Evolutionary conservation across 1,140 invertebrate species (phyloP), one percentile per base, ranked within the genome.

Genomic region (Riptortus pedestris): DNA sequence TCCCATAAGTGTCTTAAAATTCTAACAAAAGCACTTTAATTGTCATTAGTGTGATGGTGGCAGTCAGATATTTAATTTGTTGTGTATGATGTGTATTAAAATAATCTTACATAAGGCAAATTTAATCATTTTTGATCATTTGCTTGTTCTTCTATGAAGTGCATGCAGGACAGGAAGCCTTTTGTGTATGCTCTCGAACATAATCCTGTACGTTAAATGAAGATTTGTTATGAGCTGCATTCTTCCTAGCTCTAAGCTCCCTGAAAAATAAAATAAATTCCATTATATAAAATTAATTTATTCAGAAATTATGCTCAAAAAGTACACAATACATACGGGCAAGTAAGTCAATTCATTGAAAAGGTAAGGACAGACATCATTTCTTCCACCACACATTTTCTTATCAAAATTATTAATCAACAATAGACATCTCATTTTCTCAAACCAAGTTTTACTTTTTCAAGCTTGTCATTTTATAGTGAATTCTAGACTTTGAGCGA

Each of bases 181-280:
- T 70, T 74, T 81, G 79, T 59, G 81, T 77, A 72, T 85, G 80
- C 70, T 84, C 81, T 68, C 79, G 76, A 24, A 84, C 80, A 71
- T 83, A 85, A 68, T 85, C 82, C 72, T 84, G 81, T 62, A 85
- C 83, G 70, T 83, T 84, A 74, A 85, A 85, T 70, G 78, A 79
- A 64, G 78, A 76, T 65, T 78, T 77, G 69, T 85, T 83, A 52
- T 77, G 66, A 64, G 74, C 72, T 20, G 79, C 76, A 67, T 75
- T 80, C 72, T 81, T 78, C 65, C 78, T 76, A 62, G 79, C 78
- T 72, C 83, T 82, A 63, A 85, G 69, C 67, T 85, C 82, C 67
- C 83, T 85, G 71, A 63, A 77, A 77, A 60, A 62, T 67, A 64
- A 55, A 22, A 65, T 64, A 68, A 63, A 66, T 26, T 51, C 18